Percentiles rank a stretch among this genome's conserved stretches.
Evolutionary conservation across 1,140 invertebrate genomes (phyloP).

Genomic region (Listronotus bonariensis): DNA sequence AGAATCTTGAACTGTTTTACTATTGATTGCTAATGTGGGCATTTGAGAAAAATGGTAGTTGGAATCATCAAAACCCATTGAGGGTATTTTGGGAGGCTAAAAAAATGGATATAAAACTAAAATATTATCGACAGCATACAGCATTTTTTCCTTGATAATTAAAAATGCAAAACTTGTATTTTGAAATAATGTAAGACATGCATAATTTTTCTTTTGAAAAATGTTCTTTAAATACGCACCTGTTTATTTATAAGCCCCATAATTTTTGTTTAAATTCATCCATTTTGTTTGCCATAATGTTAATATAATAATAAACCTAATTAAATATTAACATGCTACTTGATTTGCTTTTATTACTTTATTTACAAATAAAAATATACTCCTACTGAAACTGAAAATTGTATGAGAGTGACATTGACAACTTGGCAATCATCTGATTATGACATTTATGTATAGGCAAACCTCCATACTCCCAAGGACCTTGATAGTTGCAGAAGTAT

Average conservation of each 20-base stretch:
- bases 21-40: slow-evolving; percentile 51
- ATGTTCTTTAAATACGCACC: slow-evolving; percentile 46
- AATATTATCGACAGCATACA: slow-evolving; percentile 1
- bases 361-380: neutral
- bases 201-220: too few relatives aligned
- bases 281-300: slow-evolving; percentile 57
- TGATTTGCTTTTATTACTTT: slow-evolving; percentile 1
- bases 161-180: too few relatives aligned
- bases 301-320: neutral
- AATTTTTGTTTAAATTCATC: slow-evolving; percentile 61
- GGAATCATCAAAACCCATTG: slow-evolving; percentile 61
- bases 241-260: slow-evolving; percentile 61
- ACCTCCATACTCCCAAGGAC: too few relatives aligned
- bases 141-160: neutral
- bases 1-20: slow-evolving; percentile 53
- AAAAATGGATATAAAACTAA: slow-evolving; percentile 13
- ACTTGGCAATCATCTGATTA: too few relatives aligned
- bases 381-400: too few relatives aligned
- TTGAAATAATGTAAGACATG: too few relatives aligned
- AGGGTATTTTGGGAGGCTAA: slow-evolving; percentile 59
- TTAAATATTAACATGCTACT: neutral
- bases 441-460: too few relatives aligned
- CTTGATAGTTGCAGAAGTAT: too few relatives aligned
- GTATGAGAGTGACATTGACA: too few relatives aligned
- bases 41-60: slow-evolving; percentile 54